Conservation (phyloP, 1,140 invertebrate genomes). For the Drosophila kikkawai region DNA sequence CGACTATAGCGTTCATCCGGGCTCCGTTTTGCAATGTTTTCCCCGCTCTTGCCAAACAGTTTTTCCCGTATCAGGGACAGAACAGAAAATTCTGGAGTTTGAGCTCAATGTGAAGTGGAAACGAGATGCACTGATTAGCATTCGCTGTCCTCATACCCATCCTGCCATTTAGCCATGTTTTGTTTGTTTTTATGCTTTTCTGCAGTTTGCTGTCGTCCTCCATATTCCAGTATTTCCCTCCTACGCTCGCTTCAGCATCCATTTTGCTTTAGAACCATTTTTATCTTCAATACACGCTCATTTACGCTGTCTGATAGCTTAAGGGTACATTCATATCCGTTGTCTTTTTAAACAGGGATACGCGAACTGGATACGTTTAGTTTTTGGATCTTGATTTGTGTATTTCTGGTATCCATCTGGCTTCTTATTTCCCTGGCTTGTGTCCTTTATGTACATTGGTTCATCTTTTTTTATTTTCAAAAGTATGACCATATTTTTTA, state of each 20-base stretch:
- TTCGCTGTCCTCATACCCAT: constrained; percentile 28
- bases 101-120: constrained; percentile 27
- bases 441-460: too few relatives aligned
- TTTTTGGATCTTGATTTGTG: constrained; percentile 35
- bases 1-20: background rate
- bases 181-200: constrained; percentile 69
- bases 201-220: constrained; percentile 37
- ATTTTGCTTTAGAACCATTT: constrained; percentile 58
- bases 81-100: constrained; percentile 53
- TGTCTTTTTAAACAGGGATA: constrained; percentile 55
- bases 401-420: constrained; percentile 41
- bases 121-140: constrained; percentile 16
- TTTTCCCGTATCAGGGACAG: constrained; percentile 62
- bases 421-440: constrained; percentile 15
- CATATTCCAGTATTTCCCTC: constrained; percentile 15
- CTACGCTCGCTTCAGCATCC: constrained; percentile 18
- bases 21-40: constrained; percentile 7
- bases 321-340: constrained; percentile 80
- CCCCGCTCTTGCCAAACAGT: constrained; percentile 59
- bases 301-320: constrained; percentile 80
- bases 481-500: background rate
- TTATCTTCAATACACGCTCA: constrained; percentile 79
- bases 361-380: constrained; percentile 35
- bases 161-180: constrained; percentile 74
- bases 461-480: background rate